Evolutionary conservation across 2,113 vertebrate genomes (phyloP), one percentile per base, ranked within the genome.

Genomic region (Centrocercus urophasianus): DNA sequence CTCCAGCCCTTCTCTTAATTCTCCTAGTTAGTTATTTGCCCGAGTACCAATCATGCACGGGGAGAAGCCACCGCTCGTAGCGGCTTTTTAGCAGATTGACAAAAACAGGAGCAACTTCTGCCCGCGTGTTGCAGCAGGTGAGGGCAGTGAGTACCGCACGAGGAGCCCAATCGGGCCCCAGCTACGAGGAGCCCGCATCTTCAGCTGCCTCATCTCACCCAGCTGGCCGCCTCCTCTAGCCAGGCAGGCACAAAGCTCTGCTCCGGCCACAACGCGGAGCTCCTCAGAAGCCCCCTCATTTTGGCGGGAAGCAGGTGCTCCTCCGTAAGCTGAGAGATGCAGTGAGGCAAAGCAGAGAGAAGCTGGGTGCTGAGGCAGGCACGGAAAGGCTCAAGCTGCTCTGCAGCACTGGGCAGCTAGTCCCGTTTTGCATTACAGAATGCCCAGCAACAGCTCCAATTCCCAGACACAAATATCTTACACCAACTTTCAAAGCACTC

Each of bases 401-500:
- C 57, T 34, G 20, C 57, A 14, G n/a, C 21, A 34, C n/a, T 60
- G 34, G 20, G n/a, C 57, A 16, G 38, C 25, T 40, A 17, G 11
- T 15, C 12, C 56, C 0, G 0, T 47, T 42, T 34, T 34, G 21
- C 45, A 2, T 61, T 0, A 4, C 25, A 6, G 3, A 1, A 0
- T 12, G 60, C 15, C 7, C 17, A 0, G 12, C 73, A 16, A 27
- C 3, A 54, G 7, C 54, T 18, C 6, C 12, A 0, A 2, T 24
- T 75, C 25, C 42, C 28, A 20, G 28, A 13, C 32, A 4, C 19
- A 42, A 54, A 28, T 38, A 22, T 24, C 34, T 7, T 4, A 70
- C 2, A 11, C 3, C 36, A 7, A 2, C 3, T 40, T 36, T 52
- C 13, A 27, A 71, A 54, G 32, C 5, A 4, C 15, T 67, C 11